Conservation (phyloP, 2,113 vertebrate species). For the Loxodonta africana region DNA sequence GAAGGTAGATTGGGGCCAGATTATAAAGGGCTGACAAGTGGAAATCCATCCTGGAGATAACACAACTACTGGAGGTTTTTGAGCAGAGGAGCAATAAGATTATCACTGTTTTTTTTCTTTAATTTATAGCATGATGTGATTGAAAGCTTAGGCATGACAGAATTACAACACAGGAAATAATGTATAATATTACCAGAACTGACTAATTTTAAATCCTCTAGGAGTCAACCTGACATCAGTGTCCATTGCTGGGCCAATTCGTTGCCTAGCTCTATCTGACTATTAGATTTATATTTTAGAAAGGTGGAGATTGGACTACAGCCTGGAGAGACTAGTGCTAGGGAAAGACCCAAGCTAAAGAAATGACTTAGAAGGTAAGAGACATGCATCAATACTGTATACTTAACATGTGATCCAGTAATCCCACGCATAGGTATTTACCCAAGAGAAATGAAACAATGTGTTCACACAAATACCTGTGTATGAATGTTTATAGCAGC, state of each 20-base stretch:
- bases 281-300: conserved; percentile 14
- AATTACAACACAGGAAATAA: neutral
- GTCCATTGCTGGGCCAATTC: neutral
- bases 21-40: neutral
- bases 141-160: neutral
- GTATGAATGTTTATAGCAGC: neutral
- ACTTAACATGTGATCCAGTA: neutral
- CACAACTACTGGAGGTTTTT: neutral
- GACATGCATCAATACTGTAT: neutral
- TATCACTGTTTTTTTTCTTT: conserved; percentile 13
- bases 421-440: neutral
- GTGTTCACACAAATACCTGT: neutral
- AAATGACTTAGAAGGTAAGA: neutral
- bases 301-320: neutral
- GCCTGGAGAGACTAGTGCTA: neutral
- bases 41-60: neutral
- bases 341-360: neutral
- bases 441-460: conserved; percentile 10
- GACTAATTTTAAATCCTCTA: conserved; percentile 28
- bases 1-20: neutral
- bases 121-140: conserved; percentile 17
- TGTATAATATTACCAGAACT: neutral
- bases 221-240: neutral
- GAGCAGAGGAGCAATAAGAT: neutral
- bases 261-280: neutral